Evolutionary conservation across 2,888 invertebrate species (phyloP).

Genomic region (Andrena chrysosceles): DNA sequence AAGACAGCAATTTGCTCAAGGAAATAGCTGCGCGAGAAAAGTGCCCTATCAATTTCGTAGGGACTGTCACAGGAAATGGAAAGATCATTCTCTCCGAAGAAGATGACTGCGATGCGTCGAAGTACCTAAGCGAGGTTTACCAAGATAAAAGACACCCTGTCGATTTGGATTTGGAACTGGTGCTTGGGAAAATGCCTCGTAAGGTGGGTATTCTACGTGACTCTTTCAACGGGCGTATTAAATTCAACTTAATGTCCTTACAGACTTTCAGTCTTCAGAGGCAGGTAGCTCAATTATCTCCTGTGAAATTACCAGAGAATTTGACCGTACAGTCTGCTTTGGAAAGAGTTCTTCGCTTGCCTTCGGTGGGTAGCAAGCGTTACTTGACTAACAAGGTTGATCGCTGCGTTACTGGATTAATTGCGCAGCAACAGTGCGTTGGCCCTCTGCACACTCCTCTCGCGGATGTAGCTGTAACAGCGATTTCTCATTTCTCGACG

Average conservation of each 20-base stretch:
- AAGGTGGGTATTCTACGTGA: conserved; percentile 86
- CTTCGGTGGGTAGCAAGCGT: conserved; percentile 97
- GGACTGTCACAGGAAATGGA: conserved; percentile 95
- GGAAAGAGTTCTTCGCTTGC: conserved; percentile 92
- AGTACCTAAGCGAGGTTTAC: conserved; percentile 81
- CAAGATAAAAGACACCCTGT: conserved; percentile 89
- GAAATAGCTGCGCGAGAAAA: conserved; percentile 94
- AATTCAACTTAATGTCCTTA: conserved; percentile 12
- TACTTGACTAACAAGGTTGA: conserved; percentile 98
- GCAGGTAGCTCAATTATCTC: conserved; percentile 85
- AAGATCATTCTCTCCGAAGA: conserved; percentile 90
- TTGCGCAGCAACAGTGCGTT: conserved; percentile 99
- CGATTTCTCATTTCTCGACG: conserved; percentile 93
- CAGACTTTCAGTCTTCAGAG: conserved; percentile 88
- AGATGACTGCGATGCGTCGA: conserved; percentile 85
- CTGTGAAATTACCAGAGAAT: conserved; percentile 86
- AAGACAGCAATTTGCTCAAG: conserved; percentile 88
- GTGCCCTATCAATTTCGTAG: conserved; percentile 97
- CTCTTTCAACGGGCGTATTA: not conserved
- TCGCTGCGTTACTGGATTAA: conserved; percentile 96
- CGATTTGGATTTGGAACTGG: conserved; percentile 94
- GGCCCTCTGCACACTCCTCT: conserved; percentile 98
- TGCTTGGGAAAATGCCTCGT: conserved; percentile 94
- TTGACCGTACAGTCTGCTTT: conserved; percentile 90
- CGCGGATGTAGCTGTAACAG: conserved; percentile 96